Base-by-base conservation (phyloP, 1,140 invertebrate genomes). In the Drosophila teissieri region DNA sequence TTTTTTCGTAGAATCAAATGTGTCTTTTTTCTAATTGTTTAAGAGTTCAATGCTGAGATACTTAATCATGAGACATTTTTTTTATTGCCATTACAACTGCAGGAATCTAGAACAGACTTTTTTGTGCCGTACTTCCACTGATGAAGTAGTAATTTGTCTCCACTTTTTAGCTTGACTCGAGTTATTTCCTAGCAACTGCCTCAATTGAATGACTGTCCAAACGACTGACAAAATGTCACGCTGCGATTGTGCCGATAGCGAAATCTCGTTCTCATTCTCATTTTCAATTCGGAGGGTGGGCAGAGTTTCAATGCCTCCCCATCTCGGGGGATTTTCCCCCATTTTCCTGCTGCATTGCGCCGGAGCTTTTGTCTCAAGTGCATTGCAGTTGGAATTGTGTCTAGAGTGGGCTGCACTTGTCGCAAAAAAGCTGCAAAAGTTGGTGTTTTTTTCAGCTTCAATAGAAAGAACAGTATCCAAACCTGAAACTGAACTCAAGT, bases 231-330 rank as follows among this genome's bases (percentile, higher is more conserved):
- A 76, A 76, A 88, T 86, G 83, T 88, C 83, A 88, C 63, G 75
- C 67, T 88, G 83, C 64, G 83, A 84, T 89, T 88, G 76, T 39
- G 64, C 61, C 63, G 83, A 86, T 77, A 76, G 65, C 79, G 58
- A 88, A 72, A 74, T 81, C 63, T 80, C 77, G 63, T 69, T 63
- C 81, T 48, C 79, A 82, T 69, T 63, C 81, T 48, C 79, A 82
- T 57, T 69, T 63, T 57, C 75, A 53, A 36, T 64, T 54, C 8
- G 31, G 31, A 31, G 67, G 56, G 39, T 46, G 27, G 22, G 24
- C 34, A 27, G 55, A 65, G 44, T 65, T 56, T 45, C 48, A 54
- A 40, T 36, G 39, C 67, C 56, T n/a, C 44, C 65, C 60, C 56
- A 40, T 34, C 27, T 19, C 24, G 17, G n/a, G 12, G 60, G 19